A percentile compares a stretch with the other conserved stretches of the same genome.
Conservation (phyloP, 2,113 vertebrate genomes). For the Heptranchias perlo region DNA sequence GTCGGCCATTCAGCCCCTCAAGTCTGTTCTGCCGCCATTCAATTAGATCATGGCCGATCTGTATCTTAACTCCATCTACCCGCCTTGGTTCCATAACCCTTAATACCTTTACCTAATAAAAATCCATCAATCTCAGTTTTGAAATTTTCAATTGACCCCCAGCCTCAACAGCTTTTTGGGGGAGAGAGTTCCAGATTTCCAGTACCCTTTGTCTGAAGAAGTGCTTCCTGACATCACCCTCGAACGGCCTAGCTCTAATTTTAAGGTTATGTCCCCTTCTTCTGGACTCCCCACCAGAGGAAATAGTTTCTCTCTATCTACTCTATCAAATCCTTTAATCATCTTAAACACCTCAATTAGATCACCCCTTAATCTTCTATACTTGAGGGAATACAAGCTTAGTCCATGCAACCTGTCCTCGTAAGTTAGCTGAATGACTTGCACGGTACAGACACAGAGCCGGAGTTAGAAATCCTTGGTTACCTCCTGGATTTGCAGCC, state of each 20-base stretch:
- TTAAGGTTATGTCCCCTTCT: not conserved
- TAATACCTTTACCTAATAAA: not conserved
- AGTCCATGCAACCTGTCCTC: not conserved
- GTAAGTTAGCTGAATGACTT: not conserved
- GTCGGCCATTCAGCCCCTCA: not conserved
- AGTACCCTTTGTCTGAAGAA: not conserved
- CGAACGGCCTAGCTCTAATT: not conserved
- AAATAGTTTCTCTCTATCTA: not conserved
- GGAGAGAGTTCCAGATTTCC: too few relatives aligned
- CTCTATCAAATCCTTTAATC: not conserved
- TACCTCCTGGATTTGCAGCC: constrained; percentile 84
- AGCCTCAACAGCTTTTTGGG: not conserved
- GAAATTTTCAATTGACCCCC: not conserved
- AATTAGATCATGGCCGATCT: not conserved
- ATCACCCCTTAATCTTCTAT: not conserved
- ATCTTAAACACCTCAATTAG: not conserved
- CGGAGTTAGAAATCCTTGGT: too few relatives aligned
- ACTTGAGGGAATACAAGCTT: not conserved
- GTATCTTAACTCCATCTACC: not conserved
- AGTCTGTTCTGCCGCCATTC: not conserved
- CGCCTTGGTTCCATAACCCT: not conserved
- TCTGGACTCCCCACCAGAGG: not conserved
- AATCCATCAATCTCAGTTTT: not conserved
- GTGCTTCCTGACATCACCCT: not conserved
- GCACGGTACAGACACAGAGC: not conserved